A percentile compares a stretch with the other conserved stretches of the same genome.
These are phyloP conservation scores for Hucho hucho DNA, from an alignment of 2,113 vertebrate species.

Conservation along the genomic window DNA sequence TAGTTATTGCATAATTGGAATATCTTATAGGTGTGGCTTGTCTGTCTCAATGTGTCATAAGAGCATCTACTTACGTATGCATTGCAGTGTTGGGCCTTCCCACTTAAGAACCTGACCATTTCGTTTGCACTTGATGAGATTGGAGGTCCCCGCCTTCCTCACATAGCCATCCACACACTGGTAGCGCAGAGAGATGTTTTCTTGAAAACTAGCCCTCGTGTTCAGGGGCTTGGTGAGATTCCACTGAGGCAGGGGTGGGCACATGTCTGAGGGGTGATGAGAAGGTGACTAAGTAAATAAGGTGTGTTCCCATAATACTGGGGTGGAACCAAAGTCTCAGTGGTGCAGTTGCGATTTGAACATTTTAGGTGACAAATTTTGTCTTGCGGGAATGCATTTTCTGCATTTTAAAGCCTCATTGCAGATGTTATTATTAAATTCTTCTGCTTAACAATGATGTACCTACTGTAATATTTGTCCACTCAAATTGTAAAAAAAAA, in stretches of 20 bases:
- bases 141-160: constrained; percentile 69
- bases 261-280: background rate
- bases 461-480: no score
- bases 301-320: no score
- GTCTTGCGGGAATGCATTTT: no score
- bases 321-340: no score
- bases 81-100: accelerated
- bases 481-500: no score
- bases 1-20: background rate
- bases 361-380: no score
- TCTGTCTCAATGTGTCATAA: background rate
- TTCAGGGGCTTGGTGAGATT: background rate
- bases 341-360: no score
- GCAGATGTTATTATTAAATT: no score
- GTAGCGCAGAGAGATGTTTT: constrained; percentile 7
- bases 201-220: accelerated
- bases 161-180: constrained; percentile 25
- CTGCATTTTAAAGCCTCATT: no score
- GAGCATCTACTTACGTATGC: constrained; percentile 64
- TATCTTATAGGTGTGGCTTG: background rate
- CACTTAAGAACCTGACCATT: accelerated
- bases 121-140: constrained; percentile 33
- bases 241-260: background rate
- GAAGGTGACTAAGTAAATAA: no score
- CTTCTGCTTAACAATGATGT: no score